Evolutionary conservation across 1,140 invertebrate genomes (phyloP).

Genomic region (Hesperophylax magnus): DNA sequence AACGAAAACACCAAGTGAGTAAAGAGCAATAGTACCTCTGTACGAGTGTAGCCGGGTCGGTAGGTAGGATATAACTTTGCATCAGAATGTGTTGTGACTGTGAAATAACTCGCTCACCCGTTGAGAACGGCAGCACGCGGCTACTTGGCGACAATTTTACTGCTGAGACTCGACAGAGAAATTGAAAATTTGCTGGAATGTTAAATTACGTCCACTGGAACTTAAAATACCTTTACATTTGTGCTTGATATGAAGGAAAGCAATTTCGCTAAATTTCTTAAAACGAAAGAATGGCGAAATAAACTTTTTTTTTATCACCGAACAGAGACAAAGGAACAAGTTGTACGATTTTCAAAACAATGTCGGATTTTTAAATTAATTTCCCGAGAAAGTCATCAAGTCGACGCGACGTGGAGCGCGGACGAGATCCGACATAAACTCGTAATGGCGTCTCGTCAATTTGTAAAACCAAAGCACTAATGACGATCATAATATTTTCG

Average conservation of each 20-base stretch:
- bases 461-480: conserved; percentile 37
- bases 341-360: too few species aligned
- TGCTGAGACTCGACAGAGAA: background rate
- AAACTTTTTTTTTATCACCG: background rate
- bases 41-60: background rate
- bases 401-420: background rate
- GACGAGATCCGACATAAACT: conserved; percentile 31
- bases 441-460: conserved; percentile 38
- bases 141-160: conserved; percentile 22
- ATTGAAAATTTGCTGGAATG: conserved; percentile 1
- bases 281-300: too few species aligned
- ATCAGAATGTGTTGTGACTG: conserved; percentile 13
- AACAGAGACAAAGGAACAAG: too few species aligned
- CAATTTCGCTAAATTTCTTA: too few species aligned
- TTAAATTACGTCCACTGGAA: background rate
- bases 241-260: too few species aligned
- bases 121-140: background rate
- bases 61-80: conserved; percentile 5
- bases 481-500: conserved; percentile 37
- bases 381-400: background rate
- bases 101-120: conserved; percentile 17
- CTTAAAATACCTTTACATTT: too few species aligned
- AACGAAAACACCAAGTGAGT: conserved; percentile 31
- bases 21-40: background rate
- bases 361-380: conserved; percentile 1